Percentiles rank a stretch among this genome's conserved stretches.
phyloP scores from a whole-genome alignment of 2,888 invertebrate species.

The Proisotoma minuta region DNA sequence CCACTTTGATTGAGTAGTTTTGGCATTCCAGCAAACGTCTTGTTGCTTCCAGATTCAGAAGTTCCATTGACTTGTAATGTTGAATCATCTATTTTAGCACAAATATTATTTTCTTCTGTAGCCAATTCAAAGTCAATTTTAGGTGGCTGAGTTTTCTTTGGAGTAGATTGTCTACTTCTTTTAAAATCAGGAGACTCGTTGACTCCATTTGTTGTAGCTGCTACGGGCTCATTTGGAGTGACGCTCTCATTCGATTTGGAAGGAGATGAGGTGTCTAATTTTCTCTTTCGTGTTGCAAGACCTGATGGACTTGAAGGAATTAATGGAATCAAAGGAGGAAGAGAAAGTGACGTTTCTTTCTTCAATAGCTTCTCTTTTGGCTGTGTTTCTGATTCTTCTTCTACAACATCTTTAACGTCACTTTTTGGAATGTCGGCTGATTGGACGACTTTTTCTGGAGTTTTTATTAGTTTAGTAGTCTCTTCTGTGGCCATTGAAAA shows the following conservation, averaged over 20 bases:
- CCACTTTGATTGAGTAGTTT: constrained; percentile 1
- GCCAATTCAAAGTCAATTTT: neutral
- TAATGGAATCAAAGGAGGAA: too few species aligned
- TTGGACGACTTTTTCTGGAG: too few species aligned
- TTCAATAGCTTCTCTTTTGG: neutral
- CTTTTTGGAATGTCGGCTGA: too few species aligned
- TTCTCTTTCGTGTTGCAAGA: neutral
- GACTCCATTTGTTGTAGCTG: neutral
- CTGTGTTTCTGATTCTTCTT: neutral
- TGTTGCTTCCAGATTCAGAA: neutral
- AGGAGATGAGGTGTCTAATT: neutral
- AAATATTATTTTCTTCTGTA: neutral
- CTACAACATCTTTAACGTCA: neutral
- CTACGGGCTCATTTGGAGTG: neutral
- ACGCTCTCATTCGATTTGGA: neutral
- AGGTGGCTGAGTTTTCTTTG: neutral
- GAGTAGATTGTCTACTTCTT: neutral
- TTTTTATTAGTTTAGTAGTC: too few species aligned
- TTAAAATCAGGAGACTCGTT: neutral
- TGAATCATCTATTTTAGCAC: neutral
- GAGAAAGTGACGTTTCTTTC: too few species aligned
- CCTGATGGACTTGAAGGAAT: too few species aligned
- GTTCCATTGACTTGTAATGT: neutral
- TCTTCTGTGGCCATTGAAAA: too few species aligned
- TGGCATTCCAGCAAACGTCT: constrained; percentile 6